Evolutionary conservation across 1,140 invertebrate species (phyloP), one percentile per base, ranked within the genome.

Genomic region (Bactericera cockerelli): DNA sequence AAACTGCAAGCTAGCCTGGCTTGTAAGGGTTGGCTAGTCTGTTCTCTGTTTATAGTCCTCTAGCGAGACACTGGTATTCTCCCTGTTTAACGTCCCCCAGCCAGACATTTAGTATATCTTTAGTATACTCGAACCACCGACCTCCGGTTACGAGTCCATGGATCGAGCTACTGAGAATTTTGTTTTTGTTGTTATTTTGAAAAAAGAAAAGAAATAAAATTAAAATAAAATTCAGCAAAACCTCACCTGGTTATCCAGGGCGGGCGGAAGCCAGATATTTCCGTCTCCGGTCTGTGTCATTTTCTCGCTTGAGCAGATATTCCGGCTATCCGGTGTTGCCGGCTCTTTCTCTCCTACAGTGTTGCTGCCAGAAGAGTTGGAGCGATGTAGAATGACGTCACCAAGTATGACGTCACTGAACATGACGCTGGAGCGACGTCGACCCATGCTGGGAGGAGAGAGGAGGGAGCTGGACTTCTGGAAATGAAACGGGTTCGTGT

Each of bases 251-350:
- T 49, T 49, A 16, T 56, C 26, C 14, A 53, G 25, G 3, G 2
- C 14, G 13, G 24, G 13, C 10, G 59, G 59, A 10, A 61, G 62
- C 62, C 64, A 66, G 8, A 67, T 36, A 13, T 63, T 65, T 8
- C 66, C 66, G 28, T 71, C 74, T 75, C 82, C 86, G 39, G 87
- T 87, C 73, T 92, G 88, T 0, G 87, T 89, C 79, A 87, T 90
- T 70, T 90, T 90, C 67, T 92, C 87, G 53, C 82, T 86, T 21
- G 84, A 88, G 70, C 85, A 88, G 16, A 89, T 77, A 66, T 86
- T 86, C 64, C 78, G 75, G 65, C 80, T 31, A 58, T 62, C 16
- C 10, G 25, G 57, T 10, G 19, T 62, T 31, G 36, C 64, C 63
- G 26, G 49, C 60, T 24, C 63, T 56, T 13, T 62, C n/a, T 70